Conservation (phyloP, 2,888 invertebrate genomes). For the Drosophila nr. perissopoda region DNA sequence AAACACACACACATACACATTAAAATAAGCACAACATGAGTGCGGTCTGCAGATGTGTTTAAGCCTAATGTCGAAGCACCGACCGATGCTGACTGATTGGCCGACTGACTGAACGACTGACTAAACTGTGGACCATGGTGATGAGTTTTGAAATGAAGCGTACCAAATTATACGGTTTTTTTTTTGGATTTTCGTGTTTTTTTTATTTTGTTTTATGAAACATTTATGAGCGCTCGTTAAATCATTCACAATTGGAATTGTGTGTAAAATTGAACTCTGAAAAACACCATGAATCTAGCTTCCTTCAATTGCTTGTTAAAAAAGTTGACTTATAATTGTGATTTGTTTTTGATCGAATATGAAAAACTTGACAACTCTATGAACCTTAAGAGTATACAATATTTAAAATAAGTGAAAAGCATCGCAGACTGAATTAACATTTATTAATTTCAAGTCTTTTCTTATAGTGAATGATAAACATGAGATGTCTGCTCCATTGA, state of each 20-base stretch:
- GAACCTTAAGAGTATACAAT: background rate
- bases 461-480: slow-evolving; percentile 47
- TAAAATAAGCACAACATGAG: slow-evolving; percentile 52
- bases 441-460: background rate
- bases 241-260: slow-evolving; percentile 54
- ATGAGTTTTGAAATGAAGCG: slow-evolving; percentile 76
- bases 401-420: background rate
- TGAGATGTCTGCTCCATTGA: slow-evolving; percentile 1
- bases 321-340: background rate
- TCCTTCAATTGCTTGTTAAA: background rate
- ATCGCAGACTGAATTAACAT: background rate
- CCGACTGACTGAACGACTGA: slow-evolving; percentile 2
- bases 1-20: slow-evolving; percentile 1
- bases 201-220: slow-evolving; percentile 42
- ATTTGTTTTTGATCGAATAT: background rate
- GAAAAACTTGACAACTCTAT: background rate
- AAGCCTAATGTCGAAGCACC: slow-evolving; percentile 26
- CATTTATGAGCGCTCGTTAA: slow-evolving; percentile 71
- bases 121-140: slow-evolving; percentile 45
- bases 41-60: slow-evolving; percentile 39
- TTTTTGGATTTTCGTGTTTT: slow-evolving; percentile 15
- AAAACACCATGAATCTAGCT: background rate
- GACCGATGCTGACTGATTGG: slow-evolving; percentile 9
- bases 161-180: slow-evolving; percentile 67
- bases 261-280: background rate